A percentile compares a stretch with the other conserved stretches of the same genome.
Conservation (phyloP, 92 coral and sea anemone species). For the Umimayanthus kanabou region DNA sequence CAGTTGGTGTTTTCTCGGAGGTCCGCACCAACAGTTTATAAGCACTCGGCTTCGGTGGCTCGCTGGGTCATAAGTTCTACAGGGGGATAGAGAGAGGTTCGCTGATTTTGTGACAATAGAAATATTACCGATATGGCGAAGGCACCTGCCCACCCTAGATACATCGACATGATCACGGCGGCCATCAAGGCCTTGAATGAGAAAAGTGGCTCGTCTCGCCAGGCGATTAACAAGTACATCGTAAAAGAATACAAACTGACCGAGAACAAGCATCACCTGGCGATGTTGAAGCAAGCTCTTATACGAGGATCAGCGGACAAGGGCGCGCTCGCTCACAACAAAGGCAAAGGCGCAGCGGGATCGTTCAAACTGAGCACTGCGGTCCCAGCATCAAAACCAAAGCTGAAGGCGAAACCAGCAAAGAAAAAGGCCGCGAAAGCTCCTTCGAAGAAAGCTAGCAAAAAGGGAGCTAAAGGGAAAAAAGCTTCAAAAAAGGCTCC, state of each 20-base stretch:
- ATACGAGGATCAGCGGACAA: conserved; percentile 68
- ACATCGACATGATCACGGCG: conserved; percentile 68
- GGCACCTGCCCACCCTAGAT: conserved; percentile 71
- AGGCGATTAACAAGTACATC: conserved; percentile 81
- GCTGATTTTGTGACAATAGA: neutral
- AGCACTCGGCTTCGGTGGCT: conserved; percentile 9
- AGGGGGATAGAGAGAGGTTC: conserved; percentile 15
- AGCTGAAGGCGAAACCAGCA: conserved; percentile 39
- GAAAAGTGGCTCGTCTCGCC: conserved; percentile 82
- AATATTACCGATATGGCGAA: conserved; percentile 33
- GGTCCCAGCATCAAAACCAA: conserved; percentile 40
- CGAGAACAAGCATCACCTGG: conserved; percentile 77
- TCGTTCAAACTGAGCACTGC: conserved; percentile 77
- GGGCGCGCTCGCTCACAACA: conserved; percentile 77
- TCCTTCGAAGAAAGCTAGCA: conserved; percentile 48
- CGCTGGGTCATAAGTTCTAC: neutral
- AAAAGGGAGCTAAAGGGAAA: conserved; percentile 37
- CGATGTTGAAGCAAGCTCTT: conserved; percentile 77
- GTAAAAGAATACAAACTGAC: conserved; percentile 75
- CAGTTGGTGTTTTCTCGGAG: conserved; percentile 69
- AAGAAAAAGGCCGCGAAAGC: conserved; percentile 46
- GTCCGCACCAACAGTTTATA: conserved; percentile 71
- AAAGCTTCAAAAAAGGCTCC: conserved; percentile 31
- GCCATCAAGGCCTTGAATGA: conserved; percentile 74
- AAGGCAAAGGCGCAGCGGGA: conserved; percentile 88